These are phyloP conservation scores for Dunckerocampus dactyliophorus DNA, from an alignment of 2,113 vertebrate genomes.

Conservation along the genomic window DNA sequence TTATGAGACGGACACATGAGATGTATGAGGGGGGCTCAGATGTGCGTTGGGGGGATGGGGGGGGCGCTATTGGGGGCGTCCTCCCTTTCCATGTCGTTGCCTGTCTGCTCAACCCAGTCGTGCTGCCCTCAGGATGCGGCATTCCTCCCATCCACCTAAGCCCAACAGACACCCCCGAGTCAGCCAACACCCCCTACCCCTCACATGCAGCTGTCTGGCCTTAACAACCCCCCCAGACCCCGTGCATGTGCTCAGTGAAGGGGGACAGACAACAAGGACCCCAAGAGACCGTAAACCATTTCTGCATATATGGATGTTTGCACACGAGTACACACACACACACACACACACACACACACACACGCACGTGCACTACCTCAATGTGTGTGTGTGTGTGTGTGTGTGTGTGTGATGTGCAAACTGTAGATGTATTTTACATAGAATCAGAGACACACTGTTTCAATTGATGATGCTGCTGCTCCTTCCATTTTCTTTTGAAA, in stretches of 20 bases:
- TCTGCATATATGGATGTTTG: constrained; percentile 52
- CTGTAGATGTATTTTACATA: constrained; percentile 39
- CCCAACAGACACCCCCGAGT: constrained; percentile 14
- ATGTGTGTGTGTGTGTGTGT: not conserved
- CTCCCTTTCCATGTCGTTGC: constrained; percentile 53
- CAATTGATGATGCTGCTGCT: no score
- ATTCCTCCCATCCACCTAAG: constrained; percentile 43
- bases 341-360: constrained; percentile 17
- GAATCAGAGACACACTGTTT: constrained; percentile 41
- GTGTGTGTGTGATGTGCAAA: constrained; percentile 10
- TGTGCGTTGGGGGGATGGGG: constrained; percentile 14
- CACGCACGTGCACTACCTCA: constrained; percentile 17
- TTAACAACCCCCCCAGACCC: constrained; percentile 25
- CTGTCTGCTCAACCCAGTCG: constrained; percentile 42
- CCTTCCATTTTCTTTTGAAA: constrained; percentile 18
- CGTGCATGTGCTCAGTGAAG: constrained; percentile 42
- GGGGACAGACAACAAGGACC: constrained; percentile 38
- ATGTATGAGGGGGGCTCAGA: constrained; percentile 28
- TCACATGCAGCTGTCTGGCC: constrained; percentile 30
- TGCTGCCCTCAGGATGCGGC: constrained; percentile 43
- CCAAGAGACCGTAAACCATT: constrained; percentile 51
- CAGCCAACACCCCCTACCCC: constrained; percentile 4
- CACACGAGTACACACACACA: no score
- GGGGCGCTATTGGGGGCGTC: constrained; percentile 23
- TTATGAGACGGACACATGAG: constrained; percentile 47